Conservation (phyloP, 2,888 invertebrate genomes). For the Apotomis turbidana region DNA sequence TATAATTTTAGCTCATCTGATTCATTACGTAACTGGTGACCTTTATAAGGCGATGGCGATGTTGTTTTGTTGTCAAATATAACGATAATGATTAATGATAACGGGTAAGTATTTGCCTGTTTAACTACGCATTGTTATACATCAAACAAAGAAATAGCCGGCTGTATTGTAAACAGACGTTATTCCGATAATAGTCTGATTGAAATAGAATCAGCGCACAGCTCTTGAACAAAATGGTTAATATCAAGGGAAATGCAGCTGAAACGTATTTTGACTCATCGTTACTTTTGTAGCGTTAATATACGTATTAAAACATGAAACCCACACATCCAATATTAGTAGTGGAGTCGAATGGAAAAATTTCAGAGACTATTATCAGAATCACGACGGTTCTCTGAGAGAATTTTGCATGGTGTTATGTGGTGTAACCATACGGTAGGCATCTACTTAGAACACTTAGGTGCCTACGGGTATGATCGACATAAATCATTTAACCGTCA, state of each 20-base stretch:
- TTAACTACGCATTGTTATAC: conserved; percentile 21
- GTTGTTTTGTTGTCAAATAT: conserved; percentile 50
- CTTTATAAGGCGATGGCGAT: conserved; percentile 54
- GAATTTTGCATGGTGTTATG: conserved; percentile 77
- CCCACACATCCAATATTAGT: neutral
- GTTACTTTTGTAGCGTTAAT: conserved; percentile 41
- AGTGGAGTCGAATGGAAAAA: neutral
- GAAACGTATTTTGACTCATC: neutral
- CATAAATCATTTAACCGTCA: conserved; percentile 40
- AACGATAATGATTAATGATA: conserved; percentile 21
- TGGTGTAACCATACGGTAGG: conserved; percentile 59
- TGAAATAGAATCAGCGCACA: conserved; percentile 22
- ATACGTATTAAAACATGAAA: conserved; percentile 4
- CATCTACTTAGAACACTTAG: conserved; percentile 6
- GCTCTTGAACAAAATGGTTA: conserved; percentile 5
- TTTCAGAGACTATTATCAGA: conserved; percentile 22
- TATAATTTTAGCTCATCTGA: conserved; percentile 50
- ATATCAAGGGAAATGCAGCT: neutral
- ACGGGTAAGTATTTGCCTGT: conserved; percentile 3
- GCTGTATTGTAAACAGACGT: conserved; percentile 21
- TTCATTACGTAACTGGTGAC: conserved; percentile 48
- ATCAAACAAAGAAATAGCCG: conserved; percentile 32
- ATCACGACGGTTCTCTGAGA: conserved; percentile 21
- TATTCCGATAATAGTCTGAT: conserved; percentile 25
- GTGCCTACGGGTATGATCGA: conserved; percentile 24